Evolutionary conservation across 2,888 invertebrate genomes (phyloP).

Genomic region (Julus scandinavius): DNA sequence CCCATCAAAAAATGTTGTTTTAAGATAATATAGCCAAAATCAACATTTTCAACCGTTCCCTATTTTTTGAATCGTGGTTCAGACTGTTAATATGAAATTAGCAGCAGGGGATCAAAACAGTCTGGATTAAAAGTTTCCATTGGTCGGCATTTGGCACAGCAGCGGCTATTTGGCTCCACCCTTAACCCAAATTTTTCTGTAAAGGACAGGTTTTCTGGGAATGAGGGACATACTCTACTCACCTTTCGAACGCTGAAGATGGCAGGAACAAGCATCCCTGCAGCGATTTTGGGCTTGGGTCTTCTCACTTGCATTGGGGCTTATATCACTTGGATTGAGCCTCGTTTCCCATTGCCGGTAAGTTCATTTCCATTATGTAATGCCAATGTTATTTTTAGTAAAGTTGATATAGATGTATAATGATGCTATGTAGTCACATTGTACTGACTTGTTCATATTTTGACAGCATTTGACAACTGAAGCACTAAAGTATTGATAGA

Average conservation of each 20-base stretch:
- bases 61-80: not conserved
- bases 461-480: no score
- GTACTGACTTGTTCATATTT: not conserved
- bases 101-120: constrained; percentile 16
- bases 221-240: constrained; percentile 1
- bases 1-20: not conserved
- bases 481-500: no score
- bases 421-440: not conserved
- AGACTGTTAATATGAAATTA: constrained; percentile 15
- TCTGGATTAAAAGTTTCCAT: constrained; percentile 13
- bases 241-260: not conserved
- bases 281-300: not conserved
- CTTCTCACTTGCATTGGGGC: constrained; percentile 14
- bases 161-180: not conserved
- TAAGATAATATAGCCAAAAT: not conserved
- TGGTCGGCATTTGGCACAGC: constrained; percentile 6
- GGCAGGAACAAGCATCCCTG: not conserved
- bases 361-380: constrained; percentile 43
- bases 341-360: constrained; percentile 55
- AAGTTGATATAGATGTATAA: not conserved
- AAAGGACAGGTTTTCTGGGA: constrained; percentile 31
- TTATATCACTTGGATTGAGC: constrained; percentile 56
- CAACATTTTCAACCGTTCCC: not conserved
- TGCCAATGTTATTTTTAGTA: not conserved
- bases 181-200: constrained; percentile 15